Percentiles rank a stretch among this genome's conserved stretches.
phyloP scores from a whole-genome alignment of 2,888 invertebrate species.

The Herminia tarsipennalis region DNA sequence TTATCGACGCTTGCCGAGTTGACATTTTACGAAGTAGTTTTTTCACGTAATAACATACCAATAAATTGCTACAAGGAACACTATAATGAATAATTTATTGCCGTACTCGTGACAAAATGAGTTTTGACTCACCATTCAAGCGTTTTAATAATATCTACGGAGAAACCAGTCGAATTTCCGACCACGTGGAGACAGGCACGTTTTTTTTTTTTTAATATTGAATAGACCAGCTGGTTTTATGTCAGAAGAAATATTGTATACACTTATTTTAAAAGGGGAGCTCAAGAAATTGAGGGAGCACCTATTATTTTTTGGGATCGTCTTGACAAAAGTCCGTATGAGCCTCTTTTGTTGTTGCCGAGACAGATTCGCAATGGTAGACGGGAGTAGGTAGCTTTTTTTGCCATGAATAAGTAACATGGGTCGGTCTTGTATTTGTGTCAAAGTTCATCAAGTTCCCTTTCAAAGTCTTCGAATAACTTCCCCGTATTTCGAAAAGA shows the following conservation, averaged over 20 bases:
- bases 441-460: slow-evolving; percentile 73
- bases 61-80: slow-evolving; percentile 42
- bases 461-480: slow-evolving; percentile 35
- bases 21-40: slow-evolving; percentile 55
- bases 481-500: slow-evolving; percentile 19
- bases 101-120: slow-evolving; percentile 40
- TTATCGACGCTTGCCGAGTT: slow-evolving; percentile 41
- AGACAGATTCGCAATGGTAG: slow-evolving; percentile 70
- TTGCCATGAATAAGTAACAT: slow-evolving; percentile 55
- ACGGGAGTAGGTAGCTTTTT: slow-evolving; percentile 52
- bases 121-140: slow-evolving; percentile 38
- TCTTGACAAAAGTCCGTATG: slow-evolving; percentile 54
- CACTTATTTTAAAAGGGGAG: slow-evolving; percentile 63
- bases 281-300: slow-evolving; percentile 69
- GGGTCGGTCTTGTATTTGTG: slow-evolving; percentile 64
- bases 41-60: slow-evolving; percentile 38
- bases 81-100: slow-evolving; percentile 51
- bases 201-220: slow-evolving; percentile 53
- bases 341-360: slow-evolving; percentile 62
- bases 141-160: slow-evolving; percentile 42
- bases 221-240: slow-evolving; percentile 81
- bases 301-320: slow-evolving; percentile 57
- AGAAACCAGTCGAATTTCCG: slow-evolving; percentile 65
- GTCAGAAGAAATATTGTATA: slow-evolving; percentile 74
- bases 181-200: slow-evolving; percentile 70